These are phyloP conservation scores for Acanthococcus lagerstroemiae DNA, from an alignment of 2,888 invertebrate genomes.

Conservation along the genomic window DNA sequence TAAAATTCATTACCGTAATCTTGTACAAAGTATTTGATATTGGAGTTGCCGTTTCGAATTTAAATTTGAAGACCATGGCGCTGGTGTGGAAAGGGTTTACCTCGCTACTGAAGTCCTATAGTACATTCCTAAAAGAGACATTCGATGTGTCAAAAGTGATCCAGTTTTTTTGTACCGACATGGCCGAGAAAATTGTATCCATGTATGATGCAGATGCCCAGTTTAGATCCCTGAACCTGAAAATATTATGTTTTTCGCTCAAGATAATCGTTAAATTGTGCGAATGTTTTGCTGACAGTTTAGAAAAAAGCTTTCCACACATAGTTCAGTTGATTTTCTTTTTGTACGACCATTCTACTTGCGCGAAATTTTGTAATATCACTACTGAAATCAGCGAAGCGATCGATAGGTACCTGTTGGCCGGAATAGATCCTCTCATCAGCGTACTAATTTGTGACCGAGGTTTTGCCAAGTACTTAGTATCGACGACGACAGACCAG, in stretches of 20 bases:
- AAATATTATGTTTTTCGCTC: slow-evolving; percentile 4
- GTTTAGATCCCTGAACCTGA: neutral
- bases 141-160: slow-evolving; percentile 7
- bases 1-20: neutral
- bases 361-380: neutral
- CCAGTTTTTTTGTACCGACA: neutral
- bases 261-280: slow-evolving; percentile 15
- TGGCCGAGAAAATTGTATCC: neutral
- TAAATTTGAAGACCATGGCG: slow-evolving; percentile 22
- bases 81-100: slow-evolving; percentile 16
- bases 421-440: slow-evolving; percentile 10
- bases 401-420: slow-evolving; percentile 3
- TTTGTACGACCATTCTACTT: slow-evolving; percentile 6
- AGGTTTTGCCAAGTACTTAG: neutral
- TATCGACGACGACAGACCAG: neutral
- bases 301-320: neutral
- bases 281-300: neutral
- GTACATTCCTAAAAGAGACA: neutral
- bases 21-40: slow-evolving; percentile 1
- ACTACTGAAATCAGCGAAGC: neutral
- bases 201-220: neutral
- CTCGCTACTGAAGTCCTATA: slow-evolving; percentile 1
- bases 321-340: slow-evolving; percentile 6
- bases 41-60: neutral
- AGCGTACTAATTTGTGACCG: neutral